Base-by-base conservation (phyloP, 2,888 invertebrate genomes). In the Amphipyra tragopoginis region DNA sequence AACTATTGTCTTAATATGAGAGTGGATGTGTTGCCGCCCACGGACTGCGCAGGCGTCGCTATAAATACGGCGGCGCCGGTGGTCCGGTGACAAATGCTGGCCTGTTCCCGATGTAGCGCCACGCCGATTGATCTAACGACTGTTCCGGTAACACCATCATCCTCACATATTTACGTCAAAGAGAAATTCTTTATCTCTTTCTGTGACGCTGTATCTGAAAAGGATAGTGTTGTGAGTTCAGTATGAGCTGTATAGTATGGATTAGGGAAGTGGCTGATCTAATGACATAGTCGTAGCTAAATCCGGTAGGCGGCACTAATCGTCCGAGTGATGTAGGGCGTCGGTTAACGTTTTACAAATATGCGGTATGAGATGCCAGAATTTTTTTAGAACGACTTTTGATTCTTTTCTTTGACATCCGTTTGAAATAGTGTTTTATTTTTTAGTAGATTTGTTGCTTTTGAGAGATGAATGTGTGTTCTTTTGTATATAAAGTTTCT, bases 41-140 rank as follows among this genome's bases (percentile, higher is more conserved):
- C 93, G 86, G 88, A 82, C 78, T 80, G 86, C 86, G 88, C 88
- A 84, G 89, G 89, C 90, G 90, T 86, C 83, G 90, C 93, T 94
- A 94, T 94, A 93, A 94, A 94, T 94, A 94, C 89, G 77, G 83
- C 93, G 88, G 90, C 89, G 91, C 90, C 88, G 92, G 94, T 94
- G 94, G 94, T 94, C 94, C 91, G 88, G 92, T 93, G 94, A 94
- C 94, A 94, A 94, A 94, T 92, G 90, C 92, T 86, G 87, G 86
- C 82, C 81, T 85, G 88, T 89, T 88, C 89, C 90, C 87, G 85
- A 85, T 86, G 87, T 88, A 86, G 90, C 91, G 90, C 88, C 88
- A 87, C 87, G 87, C 84, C 88, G 91, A 93, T 92, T 93, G 93
- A 93, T 93, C 92, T 91, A 92, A 88, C 86, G 86, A 84, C 86